Base-by-base conservation (phyloP, 1,140 invertebrate species). In the Drosophila novamexicana region DNA sequence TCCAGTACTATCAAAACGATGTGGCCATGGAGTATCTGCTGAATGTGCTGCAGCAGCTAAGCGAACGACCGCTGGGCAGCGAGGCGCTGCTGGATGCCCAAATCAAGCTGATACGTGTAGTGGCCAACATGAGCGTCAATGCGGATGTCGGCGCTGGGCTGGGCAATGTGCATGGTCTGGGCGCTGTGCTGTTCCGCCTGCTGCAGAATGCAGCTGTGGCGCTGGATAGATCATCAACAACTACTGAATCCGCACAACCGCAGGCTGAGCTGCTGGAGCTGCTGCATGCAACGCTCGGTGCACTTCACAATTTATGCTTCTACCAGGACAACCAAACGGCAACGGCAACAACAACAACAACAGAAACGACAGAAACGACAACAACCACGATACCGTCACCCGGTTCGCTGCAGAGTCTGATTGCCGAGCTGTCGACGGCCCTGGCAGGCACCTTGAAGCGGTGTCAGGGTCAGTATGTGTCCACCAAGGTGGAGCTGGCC, bases 41-140 rank as follows among this genome's bases (percentile, higher is more conserved):
- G 14, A 79, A 83, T 57, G 77, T 91, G n/a, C 62, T 92, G 32
- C 80, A 88, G 39, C 70, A 82, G 34, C 77, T 91, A 1, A 81
- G 90, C 34, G 83, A 72, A 18, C 77, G 66, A 6, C 68, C 53
- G 52, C 66, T 44, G n/a, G 61, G 29, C 44, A 81, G 63, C n/a
- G 84, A 91, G 49, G 59, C 91, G 1, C 88, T 92, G 0, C 32
- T 92, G 37, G 92, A 95, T 93, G 92, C 91, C 34, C 80, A 92
- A 32, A 84, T 92, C 29, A 92, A 92, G 78, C 93, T 95, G 44
- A 94, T 96, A 10, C 92, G 96, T 22, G 95, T 96, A 5, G 93
- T 96, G 50, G 96, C 96, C 36, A 97, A 97, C 86, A 94, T 96
- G 92, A 95, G 95, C 40, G 95, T 96, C 42, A 95, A 95, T 92